These are phyloP conservation scores for Jaculus jaculus DNA, from an alignment of 2,113 vertebrate genomes.

Conservation along the genomic window DNA sequence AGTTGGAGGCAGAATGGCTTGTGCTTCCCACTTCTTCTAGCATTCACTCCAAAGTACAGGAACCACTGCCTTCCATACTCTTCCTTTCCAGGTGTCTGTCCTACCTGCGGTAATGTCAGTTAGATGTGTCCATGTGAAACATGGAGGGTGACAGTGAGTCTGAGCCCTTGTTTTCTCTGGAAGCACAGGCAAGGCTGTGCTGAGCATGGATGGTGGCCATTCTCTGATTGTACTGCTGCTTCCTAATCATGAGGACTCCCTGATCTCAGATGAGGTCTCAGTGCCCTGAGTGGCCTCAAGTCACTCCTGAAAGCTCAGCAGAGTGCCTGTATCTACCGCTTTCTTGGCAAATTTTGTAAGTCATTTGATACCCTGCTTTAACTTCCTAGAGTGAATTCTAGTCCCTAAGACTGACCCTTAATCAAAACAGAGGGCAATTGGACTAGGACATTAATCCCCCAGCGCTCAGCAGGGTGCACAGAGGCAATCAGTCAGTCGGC, in stretches of 20 bases:
- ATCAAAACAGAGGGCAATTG: constrained; percentile 61
- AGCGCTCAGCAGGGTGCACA: constrained; percentile 10
- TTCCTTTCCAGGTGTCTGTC: not conserved
- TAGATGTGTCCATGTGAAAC: not conserved
- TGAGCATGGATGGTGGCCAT: not conserved
- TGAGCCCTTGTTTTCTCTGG: not conserved
- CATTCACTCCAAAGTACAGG: not conserved
- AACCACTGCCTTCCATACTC: not conserved
- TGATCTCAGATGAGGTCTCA: not conserved
- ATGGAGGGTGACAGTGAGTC: not conserved
- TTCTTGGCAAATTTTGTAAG: constrained; percentile 55
- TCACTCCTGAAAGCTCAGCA: constrained; percentile 1
- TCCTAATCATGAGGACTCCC: not conserved
- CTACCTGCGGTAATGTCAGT: not conserved
- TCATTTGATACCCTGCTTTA: constrained; percentile 57
- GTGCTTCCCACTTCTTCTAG: not conserved
- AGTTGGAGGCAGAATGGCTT: not conserved
- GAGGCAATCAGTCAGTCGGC: constrained; percentile 52
- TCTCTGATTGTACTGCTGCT: not conserved
- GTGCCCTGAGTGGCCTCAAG: not conserved
- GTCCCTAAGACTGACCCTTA: constrained; percentile 57
- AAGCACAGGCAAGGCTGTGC: not conserved
- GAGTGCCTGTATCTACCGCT: constrained; percentile 4
- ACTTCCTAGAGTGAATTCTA: constrained; percentile 64
- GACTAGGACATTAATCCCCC: constrained; percentile 42